Base-by-base conservation (phyloP, 2,888 invertebrate genomes). In the Shargacucullia verbasci region DNA sequence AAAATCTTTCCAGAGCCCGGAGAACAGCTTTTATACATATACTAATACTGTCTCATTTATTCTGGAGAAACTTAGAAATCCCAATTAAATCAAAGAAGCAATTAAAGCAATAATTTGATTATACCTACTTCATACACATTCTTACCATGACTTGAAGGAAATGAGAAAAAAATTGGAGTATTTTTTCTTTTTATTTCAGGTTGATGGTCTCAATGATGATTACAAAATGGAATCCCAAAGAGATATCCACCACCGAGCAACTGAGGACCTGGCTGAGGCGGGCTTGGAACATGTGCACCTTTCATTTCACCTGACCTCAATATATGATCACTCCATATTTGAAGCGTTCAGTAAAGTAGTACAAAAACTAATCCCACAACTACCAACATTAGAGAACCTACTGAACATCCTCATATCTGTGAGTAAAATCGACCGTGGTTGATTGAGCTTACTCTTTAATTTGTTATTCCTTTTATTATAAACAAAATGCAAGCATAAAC, bases 271-370 rank as follows among this genome's bases (percentile, higher is more conserved):
- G 57, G 95, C 96, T 27, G 99, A 99, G 90, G 96, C 97, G 47
- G 98, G 98, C 82, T 83, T 95, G 73, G 98, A 98, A 81, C 97
- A 98, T 90, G 98, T 98, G 65, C 97, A 98, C 85, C 91, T 99
- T 52, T 98, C 98, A 83, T 99, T 99, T 94, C 99, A 99, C 88
- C 94, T 99, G 65, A 99, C 99, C 15, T 99, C 99, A 62, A 99
- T 99, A 75, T 99, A 99, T 88, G 99, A 99, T 91, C 99, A 99
- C 92, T 99, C 99, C 71, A 99, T 99, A 91, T 99, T 99, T 94
- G 99, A 99, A 94, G 99, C 99, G 10, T 99, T 99, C 93, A 99
- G 99, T 79, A 99, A 99, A 96, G 99, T 99, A 64, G 99, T 99
- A 48, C 99, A 99, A 89, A 99, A 99, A 89, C 94, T 99, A 66